Evolutionary conservation across 2,113 vertebrate genomes (phyloP).

Genomic region (Seriola rivoliana): DNA sequence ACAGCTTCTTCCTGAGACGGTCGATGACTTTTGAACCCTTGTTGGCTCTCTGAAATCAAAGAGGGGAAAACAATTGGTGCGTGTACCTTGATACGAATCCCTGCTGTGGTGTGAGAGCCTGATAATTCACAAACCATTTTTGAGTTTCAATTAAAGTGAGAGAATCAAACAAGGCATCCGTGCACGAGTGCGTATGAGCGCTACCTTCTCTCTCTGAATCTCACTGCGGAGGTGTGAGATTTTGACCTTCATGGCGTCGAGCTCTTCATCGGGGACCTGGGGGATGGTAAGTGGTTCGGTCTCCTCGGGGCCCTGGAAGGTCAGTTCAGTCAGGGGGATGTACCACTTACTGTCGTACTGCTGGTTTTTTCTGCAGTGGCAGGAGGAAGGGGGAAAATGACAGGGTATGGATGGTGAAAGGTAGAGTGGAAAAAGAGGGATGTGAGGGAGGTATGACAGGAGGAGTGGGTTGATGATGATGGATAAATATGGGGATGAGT

Average conservation of each 20-base stretch:
- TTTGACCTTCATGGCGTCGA: slow-evolving; percentile 97
- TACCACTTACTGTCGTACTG: slow-evolving; percentile 99
- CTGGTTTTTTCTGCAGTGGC: slow-evolving; percentile 90
- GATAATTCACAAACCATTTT: not conserved
- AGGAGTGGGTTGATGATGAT: not conserved
- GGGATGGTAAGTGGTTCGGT: slow-evolving; percentile 90
- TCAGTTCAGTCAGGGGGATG: slow-evolving; percentile 94
- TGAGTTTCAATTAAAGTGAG: too few species aligned
- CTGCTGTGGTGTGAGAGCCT: not conserved
- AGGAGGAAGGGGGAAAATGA: not conserved
- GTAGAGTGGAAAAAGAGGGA: not conserved
- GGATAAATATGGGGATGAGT: slow-evolving; percentile 4
- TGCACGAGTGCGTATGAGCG: not conserved
- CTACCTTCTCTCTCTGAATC: slow-evolving; percentile 96
- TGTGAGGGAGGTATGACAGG: not conserved
- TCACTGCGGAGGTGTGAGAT: slow-evolving; percentile 98
- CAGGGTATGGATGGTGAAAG: not conserved
- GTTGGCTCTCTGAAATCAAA: slow-evolving; percentile 90
- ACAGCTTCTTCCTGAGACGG: slow-evolving; percentile 96
- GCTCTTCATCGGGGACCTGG: slow-evolving; percentile 94
- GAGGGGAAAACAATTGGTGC: slow-evolving; percentile 7
- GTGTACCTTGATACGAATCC: not conserved
- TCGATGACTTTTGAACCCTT: slow-evolving; percentile 95
- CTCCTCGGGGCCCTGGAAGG: slow-evolving; percentile 95
- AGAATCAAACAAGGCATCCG: not conserved